Evolutionary conservation across 2,113 vertebrate genomes (phyloP).

Genomic region (Nesoenas mayeri): DNA sequence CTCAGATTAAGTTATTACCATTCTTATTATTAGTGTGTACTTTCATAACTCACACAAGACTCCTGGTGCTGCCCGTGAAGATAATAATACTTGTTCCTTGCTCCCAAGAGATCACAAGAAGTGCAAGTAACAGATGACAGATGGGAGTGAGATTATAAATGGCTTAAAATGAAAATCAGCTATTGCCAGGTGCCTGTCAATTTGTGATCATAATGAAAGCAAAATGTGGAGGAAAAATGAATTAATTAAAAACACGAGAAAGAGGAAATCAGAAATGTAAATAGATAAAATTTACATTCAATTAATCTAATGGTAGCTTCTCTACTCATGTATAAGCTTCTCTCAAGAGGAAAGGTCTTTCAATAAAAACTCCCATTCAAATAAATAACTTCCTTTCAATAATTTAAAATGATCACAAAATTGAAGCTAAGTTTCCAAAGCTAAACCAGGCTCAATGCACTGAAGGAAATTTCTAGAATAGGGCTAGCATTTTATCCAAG

Average conservation of each 20-base stretch:
- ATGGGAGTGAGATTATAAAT: background rate
- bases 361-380: background rate
- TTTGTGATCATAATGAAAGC: background rate
- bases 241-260: background rate
- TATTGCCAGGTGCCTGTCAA: background rate
- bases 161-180: background rate
- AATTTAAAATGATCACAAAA: background rate
- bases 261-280: background rate
- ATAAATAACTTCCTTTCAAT: background rate
- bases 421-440: background rate
- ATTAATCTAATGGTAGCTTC: background rate
- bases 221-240: background rate
- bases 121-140: background rate
- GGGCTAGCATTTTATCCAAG: background rate
- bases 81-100: background rate
- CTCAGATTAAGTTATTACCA: background rate
- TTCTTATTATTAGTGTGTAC: background rate
- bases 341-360: background rate
- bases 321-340: background rate
- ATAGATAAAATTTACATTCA: background rate
- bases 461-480: background rate
- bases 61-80: background rate
- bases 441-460: background rate
- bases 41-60: background rate
- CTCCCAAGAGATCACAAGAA: background rate